Conservation (phyloP, 1,140 invertebrate species). For the Philotrypesis tridentata region DNA sequence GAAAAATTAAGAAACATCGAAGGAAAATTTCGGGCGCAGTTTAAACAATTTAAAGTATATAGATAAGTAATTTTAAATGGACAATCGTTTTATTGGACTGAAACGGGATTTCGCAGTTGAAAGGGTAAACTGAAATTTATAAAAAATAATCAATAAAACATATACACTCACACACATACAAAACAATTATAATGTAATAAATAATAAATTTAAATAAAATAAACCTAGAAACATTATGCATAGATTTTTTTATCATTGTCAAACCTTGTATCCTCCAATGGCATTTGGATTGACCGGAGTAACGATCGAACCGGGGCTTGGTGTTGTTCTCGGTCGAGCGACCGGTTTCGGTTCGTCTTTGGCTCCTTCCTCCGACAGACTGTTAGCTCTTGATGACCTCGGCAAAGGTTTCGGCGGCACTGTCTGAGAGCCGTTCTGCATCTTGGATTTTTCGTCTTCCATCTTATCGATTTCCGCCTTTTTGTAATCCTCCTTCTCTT, state of each 20-base stretch:
- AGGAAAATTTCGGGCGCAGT: not conserved
- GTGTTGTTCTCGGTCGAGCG: slow-evolving; percentile 82
- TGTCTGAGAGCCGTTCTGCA: slow-evolving; percentile 66
- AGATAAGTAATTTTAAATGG: not conserved
- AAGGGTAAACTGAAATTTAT: slow-evolving; percentile 28
- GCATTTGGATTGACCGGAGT: slow-evolving; percentile 76
- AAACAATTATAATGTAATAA: slow-evolving; percentile 18
- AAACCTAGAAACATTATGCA: slow-evolving; percentile 29
- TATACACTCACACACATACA: slow-evolving; percentile 48
- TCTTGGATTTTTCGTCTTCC: slow-evolving; percentile 67
- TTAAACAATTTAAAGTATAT: not conserved
- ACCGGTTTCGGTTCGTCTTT: slow-evolving; percentile 80
- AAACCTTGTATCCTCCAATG: slow-evolving; percentile 82
- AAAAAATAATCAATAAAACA: slow-evolving; percentile 34
- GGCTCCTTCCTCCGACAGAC: slow-evolving; percentile 73
- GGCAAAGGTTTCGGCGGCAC: slow-evolving; percentile 85
- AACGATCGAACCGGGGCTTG: slow-evolving; percentile 71
- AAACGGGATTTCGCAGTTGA: not conserved
- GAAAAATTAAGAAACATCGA: slow-evolving; percentile 18
- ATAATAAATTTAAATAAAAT: slow-evolving; percentile 33
- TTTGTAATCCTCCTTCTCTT: slow-evolving; percentile 56
- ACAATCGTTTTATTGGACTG: not conserved
- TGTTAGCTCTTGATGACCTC: slow-evolving; percentile 78
- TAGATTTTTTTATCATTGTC: slow-evolving; percentile 35
- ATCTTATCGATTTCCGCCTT: slow-evolving; percentile 57